Conservation (phyloP, 2,888 invertebrate genomes). For the Nomada fabriciana region DNA sequence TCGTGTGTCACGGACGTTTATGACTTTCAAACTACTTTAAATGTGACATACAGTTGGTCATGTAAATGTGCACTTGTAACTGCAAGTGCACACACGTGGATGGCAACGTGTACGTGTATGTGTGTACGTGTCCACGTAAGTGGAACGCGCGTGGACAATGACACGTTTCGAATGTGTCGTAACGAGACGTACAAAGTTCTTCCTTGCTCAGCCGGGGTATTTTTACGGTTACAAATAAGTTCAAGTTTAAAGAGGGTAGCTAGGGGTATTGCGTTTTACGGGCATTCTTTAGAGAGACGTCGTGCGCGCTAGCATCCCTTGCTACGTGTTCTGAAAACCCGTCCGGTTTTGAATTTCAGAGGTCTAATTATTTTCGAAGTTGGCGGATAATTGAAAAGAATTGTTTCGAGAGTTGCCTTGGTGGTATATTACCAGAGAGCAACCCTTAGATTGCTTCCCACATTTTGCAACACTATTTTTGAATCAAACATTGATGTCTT, state of each 20-base stretch:
- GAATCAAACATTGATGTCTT: no score
- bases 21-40: conserved; percentile 57
- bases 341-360: conserved; percentile 15
- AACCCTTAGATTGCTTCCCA: no score
- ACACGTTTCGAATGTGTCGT: conserved; percentile 16
- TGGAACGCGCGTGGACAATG: conserved; percentile 29
- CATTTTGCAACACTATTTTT: no score
- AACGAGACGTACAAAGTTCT: conserved; percentile 24
- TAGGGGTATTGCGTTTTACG: conserved; percentile 43
- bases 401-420: no score
- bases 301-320: conserved; percentile 15
- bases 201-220: conserved; percentile 18
- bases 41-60: conserved; percentile 37
- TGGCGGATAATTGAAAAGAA: neutral
- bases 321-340: conserved; percentile 11
- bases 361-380: conserved; percentile 30
- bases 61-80: conserved; percentile 14
- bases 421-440: no score
- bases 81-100: neutral
- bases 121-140: neutral
- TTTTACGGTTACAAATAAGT: conserved; percentile 41
- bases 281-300: conserved; percentile 27
- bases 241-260: conserved; percentile 47
- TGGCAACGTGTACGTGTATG: neutral
- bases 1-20: conserved; percentile 50